These are phyloP conservation scores for Ryuthela nishihirai DNA, from an alignment of 2,888 invertebrate genomes.

Conservation along the genomic window DNA sequence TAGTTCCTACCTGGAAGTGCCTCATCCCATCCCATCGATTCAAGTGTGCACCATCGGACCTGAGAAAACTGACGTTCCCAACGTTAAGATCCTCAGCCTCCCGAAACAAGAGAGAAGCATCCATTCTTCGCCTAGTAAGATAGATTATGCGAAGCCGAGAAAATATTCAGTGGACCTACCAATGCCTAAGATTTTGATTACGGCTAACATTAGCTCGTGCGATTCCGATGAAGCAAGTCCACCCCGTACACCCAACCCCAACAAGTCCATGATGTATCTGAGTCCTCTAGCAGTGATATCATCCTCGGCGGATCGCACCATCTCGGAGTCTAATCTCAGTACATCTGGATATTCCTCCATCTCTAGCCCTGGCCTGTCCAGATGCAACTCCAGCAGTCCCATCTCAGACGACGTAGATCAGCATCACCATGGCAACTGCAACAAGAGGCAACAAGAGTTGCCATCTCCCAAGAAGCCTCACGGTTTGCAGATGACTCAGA, in stretches of 20 bases:
- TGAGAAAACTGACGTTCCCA: conserved; percentile 18
- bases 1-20: conserved; percentile 39
- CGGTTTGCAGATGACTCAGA: conserved; percentile 12
- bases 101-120: conserved; percentile 4
- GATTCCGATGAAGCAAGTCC: conserved; percentile 65
- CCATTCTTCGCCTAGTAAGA: conserved; percentile 9
- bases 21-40: conserved; percentile 30
- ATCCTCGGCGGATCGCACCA: conserved; percentile 56
- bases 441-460: conserved; percentile 6
- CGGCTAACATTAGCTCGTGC: conserved; percentile 68
- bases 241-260: conserved; percentile 58
- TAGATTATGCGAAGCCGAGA: conserved; percentile 21
- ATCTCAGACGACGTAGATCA: conserved; percentile 36
- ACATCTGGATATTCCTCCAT: conserved; percentile 81
- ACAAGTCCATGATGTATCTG: conserved; percentile 41
- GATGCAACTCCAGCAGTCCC: conserved; percentile 77
- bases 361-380: conserved; percentile 76
- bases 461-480: conserved; percentile 25
- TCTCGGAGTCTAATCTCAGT: conserved; percentile 76
- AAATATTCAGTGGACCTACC: conserved; percentile 43
- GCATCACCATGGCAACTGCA: conserved; percentile 23
- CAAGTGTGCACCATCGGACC: conserved; percentile 13
- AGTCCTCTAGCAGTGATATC: conserved; percentile 38
- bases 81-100: background rate
- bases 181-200: conserved; percentile 58